A percentile compares a stretch with the other conserved stretches of the same genome.
These are phyloP conservation scores for Percopsis omiscomaycus DNA, from an alignment of 2,797 vertebrate genomes.

Conservation along the genomic window DNA sequence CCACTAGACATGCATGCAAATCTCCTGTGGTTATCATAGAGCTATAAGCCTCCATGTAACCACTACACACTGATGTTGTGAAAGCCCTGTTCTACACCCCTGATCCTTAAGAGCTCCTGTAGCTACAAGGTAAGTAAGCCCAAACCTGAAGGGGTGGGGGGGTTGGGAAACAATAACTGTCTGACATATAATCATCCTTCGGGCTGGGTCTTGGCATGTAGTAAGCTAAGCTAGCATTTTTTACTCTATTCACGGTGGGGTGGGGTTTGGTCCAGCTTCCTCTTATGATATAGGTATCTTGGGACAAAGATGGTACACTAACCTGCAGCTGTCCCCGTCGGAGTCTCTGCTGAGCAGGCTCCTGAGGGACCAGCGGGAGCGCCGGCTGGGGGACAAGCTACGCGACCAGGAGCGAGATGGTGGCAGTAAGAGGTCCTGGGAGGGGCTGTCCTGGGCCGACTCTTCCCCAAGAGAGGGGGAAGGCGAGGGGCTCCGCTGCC, in stretches of 20 bases:
- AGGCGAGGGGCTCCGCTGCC: constrained; percentile 32
- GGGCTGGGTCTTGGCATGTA: constrained; percentile 1
- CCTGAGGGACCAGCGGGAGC: constrained; percentile 76
- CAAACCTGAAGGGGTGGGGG: constrained; percentile 9
- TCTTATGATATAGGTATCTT: constrained; percentile 1
- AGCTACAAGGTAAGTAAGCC: constrained; percentile 26
- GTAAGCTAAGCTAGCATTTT: not conserved
- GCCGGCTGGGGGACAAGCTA: constrained; percentile 75
- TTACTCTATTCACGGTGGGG: not conserved
- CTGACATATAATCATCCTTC: not conserved
- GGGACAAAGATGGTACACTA: constrained; percentile 62
- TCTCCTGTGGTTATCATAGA: constrained; percentile 35
- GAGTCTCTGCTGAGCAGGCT: constrained; percentile 78
- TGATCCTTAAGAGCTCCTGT: constrained; percentile 28
- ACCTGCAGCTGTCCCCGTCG: constrained; percentile 80
- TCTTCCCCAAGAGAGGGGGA: constrained; percentile 41
- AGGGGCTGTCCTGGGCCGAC: constrained; percentile 38
- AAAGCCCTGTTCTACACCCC: constrained; percentile 19
- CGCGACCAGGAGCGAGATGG: constrained; percentile 69
- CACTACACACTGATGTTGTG: constrained; percentile 14
- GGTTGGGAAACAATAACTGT: constrained; percentile 2
- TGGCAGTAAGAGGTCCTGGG: constrained; percentile 64
- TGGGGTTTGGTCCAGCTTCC: not conserved
- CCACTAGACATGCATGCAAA: constrained; percentile 43
- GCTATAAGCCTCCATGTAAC: constrained; percentile 13